Percentiles rank a stretch among this genome's conserved stretches.
These are phyloP conservation scores for Sarcoramphus papa DNA, from an alignment of 2,797 vertebrate genomes.

Conservation along the genomic window DNA sequence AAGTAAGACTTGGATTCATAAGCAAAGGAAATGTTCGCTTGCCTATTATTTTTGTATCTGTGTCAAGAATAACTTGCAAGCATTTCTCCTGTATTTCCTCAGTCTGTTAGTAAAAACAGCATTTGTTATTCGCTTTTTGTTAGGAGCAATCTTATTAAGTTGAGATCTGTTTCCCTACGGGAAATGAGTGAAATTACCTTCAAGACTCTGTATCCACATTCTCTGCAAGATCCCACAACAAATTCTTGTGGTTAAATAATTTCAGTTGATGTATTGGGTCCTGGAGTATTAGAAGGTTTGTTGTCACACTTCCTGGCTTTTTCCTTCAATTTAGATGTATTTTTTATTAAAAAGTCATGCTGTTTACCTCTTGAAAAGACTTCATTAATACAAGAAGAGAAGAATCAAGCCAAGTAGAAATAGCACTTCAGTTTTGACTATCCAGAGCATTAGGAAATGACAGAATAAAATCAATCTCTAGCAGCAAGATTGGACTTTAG, in stretches of 20 bases:
- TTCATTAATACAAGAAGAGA: not conserved
- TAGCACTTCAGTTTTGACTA: not conserved
- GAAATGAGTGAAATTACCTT: conserved; percentile 3
- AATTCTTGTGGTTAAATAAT: not conserved
- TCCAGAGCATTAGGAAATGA: not conserved
- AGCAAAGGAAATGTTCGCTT: not conserved
- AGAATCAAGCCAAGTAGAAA: not conserved
- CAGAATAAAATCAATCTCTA: not conserved
- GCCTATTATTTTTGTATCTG: not conserved
- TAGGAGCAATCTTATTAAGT: not conserved
- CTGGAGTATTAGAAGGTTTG: not conserved
- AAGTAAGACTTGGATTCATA: not conserved
- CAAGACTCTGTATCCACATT: not conserved
- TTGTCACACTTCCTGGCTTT: not conserved
- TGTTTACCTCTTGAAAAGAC: not conserved
- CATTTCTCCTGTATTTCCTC: not conserved
- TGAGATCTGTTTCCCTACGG: not conserved
- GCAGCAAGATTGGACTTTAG: not conserved
- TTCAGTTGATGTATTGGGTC: not conserved
- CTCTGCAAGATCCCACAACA: not conserved
- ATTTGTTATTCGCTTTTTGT: conserved; percentile 17
- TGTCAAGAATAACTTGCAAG: conserved; percentile 12
- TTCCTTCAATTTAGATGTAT: not conserved
- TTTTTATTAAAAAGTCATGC: not conserved
- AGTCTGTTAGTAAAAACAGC: not conserved